Base-by-base conservation (phyloP, 1,140 invertebrate genomes). In the Palaemon carinicauda region DNA sequence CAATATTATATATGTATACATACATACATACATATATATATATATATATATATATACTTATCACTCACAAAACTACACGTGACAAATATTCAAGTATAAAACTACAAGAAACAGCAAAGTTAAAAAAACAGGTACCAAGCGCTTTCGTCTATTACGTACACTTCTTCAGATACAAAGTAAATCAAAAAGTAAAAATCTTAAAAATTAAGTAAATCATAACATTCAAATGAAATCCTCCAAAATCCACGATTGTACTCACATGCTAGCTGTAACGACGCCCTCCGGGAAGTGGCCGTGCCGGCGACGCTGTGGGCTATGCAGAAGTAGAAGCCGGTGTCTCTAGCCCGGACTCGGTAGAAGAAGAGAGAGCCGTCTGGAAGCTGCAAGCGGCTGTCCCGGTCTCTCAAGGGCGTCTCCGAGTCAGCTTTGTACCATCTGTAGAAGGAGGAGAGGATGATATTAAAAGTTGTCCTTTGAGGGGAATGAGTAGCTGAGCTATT, bases 291-390 rank as follows among this genome's bases (percentile, higher is more conserved):
- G 56, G 95, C 96, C 90, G 94, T 94, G 90, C 97, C 97, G 29
- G 95, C 96, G 75, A 93, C 91, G 92, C 98, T 99, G 87, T 94
- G 94, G 27, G 97, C 98, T 88, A 97, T 95, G 92, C 97, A 99
- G 95, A 96, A 98, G 91, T 99, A 99, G 77, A 96, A 94, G 19
- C 97, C 97, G 75, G 96, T 95, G 91, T 98, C 97, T 90, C 96
- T 95, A 90, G 97, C 96, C 91, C 96, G 69, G 33, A 90, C 87
- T 90, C 95, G 93, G 81, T 98, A 94, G 92, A 99, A 98, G 92
- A 99, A 97, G n/a, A 99, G 92, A n/a, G 96, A 96, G 89, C 97
- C 97, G 88, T 94, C 94, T 89, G 96, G 96, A 80, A 98, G 94
- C n/a, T 98, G 91, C 33, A 98, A 96, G 65, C 96, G 94, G 91